phyloP scores from a whole-genome alignment of 2,797 vertebrate genomes.

The Percopsis omiscomaycus region DNA sequence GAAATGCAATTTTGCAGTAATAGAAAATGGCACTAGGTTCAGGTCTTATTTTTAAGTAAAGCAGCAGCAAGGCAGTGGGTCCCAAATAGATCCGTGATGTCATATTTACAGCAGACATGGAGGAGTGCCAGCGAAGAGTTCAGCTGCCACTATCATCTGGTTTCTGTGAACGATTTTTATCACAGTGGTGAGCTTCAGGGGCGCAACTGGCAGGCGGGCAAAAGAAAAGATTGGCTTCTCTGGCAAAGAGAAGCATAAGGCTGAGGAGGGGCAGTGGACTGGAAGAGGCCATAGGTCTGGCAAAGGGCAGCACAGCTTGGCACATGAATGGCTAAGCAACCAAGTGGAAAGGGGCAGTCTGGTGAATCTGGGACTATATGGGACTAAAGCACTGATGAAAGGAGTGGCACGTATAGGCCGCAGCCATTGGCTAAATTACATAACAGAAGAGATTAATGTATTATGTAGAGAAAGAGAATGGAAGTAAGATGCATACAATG shows the following conservation, averaged over 20 bases:
- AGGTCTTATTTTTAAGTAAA: neutral
- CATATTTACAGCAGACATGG: neutral
- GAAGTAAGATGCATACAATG: neutral
- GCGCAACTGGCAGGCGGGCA: conserved; percentile 35
- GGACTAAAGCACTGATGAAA: conserved; percentile 25
- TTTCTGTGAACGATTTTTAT: conserved; percentile 10
- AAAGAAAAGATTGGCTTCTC: conserved; percentile 43
- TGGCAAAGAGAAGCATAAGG: conserved; percentile 35
- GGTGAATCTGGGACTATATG: conserved; percentile 55
- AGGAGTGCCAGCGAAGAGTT: neutral
- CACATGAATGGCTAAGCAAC: conserved; percentile 48
- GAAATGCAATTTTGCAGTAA: conserved; percentile 8
- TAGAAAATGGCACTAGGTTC: neutral
- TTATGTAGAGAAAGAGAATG: neutral
- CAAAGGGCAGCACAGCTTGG: conserved; percentile 57
- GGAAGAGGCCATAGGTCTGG: conserved; percentile 63
- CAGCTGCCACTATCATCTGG: conserved; percentile 15
- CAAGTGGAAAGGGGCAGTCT: conserved; percentile 75
- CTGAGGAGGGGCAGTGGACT: conserved; percentile 54
- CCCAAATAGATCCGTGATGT: neutral
- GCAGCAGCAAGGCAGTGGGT: neutral
- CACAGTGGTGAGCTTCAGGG: conserved; percentile 2
- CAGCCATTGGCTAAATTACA: conserved; percentile 30
- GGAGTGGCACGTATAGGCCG: conserved; percentile 24
- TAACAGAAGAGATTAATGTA: neutral